Evolutionary conservation across 2,888 invertebrate genomes (phyloP), one percentile per base, ranked within the genome.

Genomic region (Chrysopilus asiliformis): DNA sequence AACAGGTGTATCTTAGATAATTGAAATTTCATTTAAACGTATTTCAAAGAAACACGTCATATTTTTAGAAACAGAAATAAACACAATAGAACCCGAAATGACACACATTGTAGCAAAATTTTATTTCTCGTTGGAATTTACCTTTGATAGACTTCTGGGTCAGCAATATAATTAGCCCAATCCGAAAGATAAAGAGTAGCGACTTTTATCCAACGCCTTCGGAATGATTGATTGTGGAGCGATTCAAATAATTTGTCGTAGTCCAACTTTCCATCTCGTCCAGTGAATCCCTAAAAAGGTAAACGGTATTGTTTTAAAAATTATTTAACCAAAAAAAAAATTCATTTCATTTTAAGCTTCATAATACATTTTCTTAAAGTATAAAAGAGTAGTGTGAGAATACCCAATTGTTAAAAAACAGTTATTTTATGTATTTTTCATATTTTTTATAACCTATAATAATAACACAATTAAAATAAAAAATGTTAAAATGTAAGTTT

Each of bases 131-230:
- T n/a, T n/a, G n/a, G n/a, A n/a, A n/a, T n/a, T n/a, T n/a, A 80
- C 76, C 76, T 76, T 50, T 74, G 71, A 51, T 83, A 81, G 6
- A 78, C 79, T 41, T 74, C 72, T 2, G 85, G 83, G 50, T 85
- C 79, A 0, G 84, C 74, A 14, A 83, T 54, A 46, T 81, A 76
- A 14, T 79, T 72, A 19, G 81, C 71, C 68, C 78, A 74, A 38
- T 79, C 77, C 0, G 82, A 79, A 43, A 86, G 63, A 51, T 79
- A 81, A 43, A 74, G 71, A 2, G 84, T 79, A 7, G 82, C 71
- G 4, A 76, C 72, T 49, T 76, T 76, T 45, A 86, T 79, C 86
- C 86, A 86, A 45, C 80, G 74, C 32, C 80, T 71, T 43, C 86
- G 72, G 50, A 84, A 79, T 31, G 77, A 74, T 39, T 79, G 81